Evolutionary conservation across 2,888 invertebrate genomes (phyloP).

Genomic region (Tachina lurida): DNA sequence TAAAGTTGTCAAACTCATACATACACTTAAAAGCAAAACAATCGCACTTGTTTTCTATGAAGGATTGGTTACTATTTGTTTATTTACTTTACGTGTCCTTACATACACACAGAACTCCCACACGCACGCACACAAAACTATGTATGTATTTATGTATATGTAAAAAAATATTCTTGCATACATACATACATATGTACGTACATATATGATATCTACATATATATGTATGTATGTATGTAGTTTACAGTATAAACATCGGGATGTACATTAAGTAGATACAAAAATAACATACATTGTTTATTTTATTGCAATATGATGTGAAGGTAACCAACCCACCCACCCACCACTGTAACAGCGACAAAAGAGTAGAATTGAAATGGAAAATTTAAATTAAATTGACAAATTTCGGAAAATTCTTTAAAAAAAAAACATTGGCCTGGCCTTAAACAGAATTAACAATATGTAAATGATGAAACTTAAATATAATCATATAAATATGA

Average conservation of each 20-base stretch:
- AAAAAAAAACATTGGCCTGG: not conserved
- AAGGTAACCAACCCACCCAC: not conserved
- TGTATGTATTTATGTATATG: too few relatives aligned
- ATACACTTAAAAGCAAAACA: conserved; percentile 10
- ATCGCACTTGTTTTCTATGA: conserved; percentile 9
- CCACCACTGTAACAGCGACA: not conserved
- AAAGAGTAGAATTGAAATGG: not conserved
- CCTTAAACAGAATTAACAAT: not conserved
- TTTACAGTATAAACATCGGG: conserved; percentile 11
- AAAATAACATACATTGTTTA: conserved; percentile 32
- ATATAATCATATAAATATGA: too few relatives aligned
- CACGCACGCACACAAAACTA: not conserved
- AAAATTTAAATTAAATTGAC: not conserved
- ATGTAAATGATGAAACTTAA: not conserved
- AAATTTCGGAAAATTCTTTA: not conserved
- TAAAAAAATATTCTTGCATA: too few relatives aligned
- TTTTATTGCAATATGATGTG: conserved; percentile 21
- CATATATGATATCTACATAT: too few relatives aligned
- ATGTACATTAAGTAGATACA: conserved; percentile 32
- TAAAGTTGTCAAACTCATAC: conserved; percentile 47
- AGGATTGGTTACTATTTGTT: conserved; percentile 53
- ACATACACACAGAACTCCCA: conserved; percentile 14
- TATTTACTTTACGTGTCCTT: conserved; percentile 52
- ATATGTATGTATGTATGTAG: too few relatives aligned
- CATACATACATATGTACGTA: too few relatives aligned